Evolutionary conservation across 2,797 vertebrate genomes (phyloP).

Genomic region (Scolopax rusticola): DNA sequence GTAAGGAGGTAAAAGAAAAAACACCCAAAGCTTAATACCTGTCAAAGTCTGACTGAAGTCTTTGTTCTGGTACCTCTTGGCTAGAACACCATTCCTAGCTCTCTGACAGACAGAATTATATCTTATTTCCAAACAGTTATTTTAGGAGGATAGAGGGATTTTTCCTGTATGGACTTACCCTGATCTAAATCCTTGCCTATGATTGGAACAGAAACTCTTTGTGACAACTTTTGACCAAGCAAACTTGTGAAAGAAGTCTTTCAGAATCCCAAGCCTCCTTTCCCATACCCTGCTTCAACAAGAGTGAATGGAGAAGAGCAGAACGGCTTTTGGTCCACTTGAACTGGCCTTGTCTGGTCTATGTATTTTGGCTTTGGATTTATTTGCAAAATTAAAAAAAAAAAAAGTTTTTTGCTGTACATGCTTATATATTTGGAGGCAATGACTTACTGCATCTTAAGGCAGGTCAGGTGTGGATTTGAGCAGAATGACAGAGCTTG

Average conservation of each 20-base stretch:
- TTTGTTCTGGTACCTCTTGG: background rate
- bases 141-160: background rate
- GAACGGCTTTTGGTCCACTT: background rate
- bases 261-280: background rate
- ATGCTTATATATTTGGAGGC: background rate
- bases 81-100: background rate
- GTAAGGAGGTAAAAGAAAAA: background rate
- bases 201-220: background rate
- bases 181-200: background rate
- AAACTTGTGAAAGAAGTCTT: background rate
- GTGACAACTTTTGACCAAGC: background rate
- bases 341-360: background rate
- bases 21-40: background rate
- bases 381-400: background rate
- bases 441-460: background rate
- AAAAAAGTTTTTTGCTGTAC: background rate
- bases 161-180: background rate
- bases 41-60: background rate
- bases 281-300: accelerated
- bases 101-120: background rate
- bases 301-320: background rate
- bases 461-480: background rate
- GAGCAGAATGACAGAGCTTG: background rate
- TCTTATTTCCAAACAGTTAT: background rate
- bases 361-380: background rate